phyloP scores from a whole-genome alignment of 2,888 invertebrate species.

The Phlogophora meticulosa region DNA sequence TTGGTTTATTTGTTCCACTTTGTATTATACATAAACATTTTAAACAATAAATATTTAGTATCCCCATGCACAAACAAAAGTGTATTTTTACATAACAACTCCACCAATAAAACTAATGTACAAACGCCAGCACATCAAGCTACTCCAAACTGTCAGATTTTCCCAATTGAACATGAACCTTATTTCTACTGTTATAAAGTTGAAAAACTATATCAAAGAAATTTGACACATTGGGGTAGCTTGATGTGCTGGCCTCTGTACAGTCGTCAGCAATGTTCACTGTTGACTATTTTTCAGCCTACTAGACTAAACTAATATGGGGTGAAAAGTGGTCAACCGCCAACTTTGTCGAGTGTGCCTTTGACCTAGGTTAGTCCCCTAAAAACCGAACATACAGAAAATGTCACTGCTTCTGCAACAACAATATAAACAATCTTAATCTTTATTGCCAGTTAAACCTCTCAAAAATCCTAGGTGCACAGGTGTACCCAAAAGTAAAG shows the following conservation, averaged over 20 bases:
- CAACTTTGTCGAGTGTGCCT: not conserved
- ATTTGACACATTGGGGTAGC: too few relatives aligned
- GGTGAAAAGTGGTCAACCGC: not conserved
- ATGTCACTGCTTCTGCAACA: not conserved
- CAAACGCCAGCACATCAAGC: not conserved
- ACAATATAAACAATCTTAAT: conserved; percentile 21
- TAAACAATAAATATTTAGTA: not conserved
- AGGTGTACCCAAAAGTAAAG: too few relatives aligned
- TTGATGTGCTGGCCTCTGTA: too few relatives aligned
- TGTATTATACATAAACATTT: not conserved
- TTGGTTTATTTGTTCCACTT: not conserved
- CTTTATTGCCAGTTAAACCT: conserved; percentile 25
- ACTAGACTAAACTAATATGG: too few relatives aligned
- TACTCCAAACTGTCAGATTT: too few relatives aligned
- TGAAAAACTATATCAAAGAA: too few relatives aligned
- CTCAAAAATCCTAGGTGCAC: too few relatives aligned
- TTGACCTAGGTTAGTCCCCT: conserved; percentile 1
- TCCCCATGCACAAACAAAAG: conserved; percentile 1
- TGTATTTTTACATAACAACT: not conserved
- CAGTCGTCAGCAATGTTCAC: not conserved
- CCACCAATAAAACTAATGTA: conserved; percentile 10
- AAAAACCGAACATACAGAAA: not conserved
- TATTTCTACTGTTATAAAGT: too few relatives aligned
- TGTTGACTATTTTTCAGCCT: not conserved
- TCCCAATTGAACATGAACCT: too few relatives aligned